phyloP scores from a whole-genome alignment of 2,797 vertebrate species.

The Semaprochilodus insignis region DNA sequence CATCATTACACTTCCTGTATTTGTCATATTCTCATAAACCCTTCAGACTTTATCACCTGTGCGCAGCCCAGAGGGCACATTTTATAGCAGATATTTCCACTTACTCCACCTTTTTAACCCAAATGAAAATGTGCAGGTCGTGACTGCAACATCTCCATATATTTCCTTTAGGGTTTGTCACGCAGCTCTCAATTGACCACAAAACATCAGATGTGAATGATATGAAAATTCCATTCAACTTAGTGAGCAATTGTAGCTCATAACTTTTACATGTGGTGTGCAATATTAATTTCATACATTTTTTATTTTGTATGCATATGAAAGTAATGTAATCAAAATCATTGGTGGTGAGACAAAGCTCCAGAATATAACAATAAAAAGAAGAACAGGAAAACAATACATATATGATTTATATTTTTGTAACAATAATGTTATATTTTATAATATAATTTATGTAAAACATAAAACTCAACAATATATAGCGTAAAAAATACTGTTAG shows the following conservation, averaged over 20 bases:
- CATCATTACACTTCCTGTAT: background rate
- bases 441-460: too few species aligned
- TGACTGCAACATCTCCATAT: background rate
- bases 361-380: too few species aligned
- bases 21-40: slow-evolving; percentile 9
- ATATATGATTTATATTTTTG: too few species aligned
- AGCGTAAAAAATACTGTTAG: too few species aligned
- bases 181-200: background rate
- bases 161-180: background rate
- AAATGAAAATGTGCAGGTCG: background rate
- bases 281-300: too few species aligned
- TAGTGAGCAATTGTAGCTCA: too few species aligned
- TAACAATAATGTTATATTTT: too few species aligned
- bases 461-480: too few species aligned
- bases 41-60: background rate
- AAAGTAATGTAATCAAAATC: too few species aligned
- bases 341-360: too few species aligned
- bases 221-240: background rate
- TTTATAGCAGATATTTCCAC: slow-evolving; percentile 3
- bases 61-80: background rate
- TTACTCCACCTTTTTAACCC: background rate
- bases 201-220: background rate
- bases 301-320: background rate
- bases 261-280: too few species aligned
- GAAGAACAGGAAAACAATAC: too few species aligned